Base-by-base conservation (phyloP, 1,140 invertebrate species). In the Heliconius eleuchia region DNA sequence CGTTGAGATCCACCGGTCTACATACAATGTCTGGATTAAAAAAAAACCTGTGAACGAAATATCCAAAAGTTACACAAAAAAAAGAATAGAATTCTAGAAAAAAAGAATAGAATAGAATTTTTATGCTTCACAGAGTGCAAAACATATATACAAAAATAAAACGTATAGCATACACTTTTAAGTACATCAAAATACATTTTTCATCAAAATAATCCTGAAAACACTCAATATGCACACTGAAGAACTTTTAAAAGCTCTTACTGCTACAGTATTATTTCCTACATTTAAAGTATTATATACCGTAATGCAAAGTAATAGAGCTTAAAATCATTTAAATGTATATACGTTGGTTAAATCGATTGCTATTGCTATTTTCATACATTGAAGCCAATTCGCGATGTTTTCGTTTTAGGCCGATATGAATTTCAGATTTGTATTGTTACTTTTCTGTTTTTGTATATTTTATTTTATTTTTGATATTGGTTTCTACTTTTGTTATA, bases 181-280 rank as follows among this genome's bases (percentile, higher is more conserved):
- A 66, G 60, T 30, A 66, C 60, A 30, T 66, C n/a, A 66, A 66
- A 60, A 27, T 60, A 60, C 57, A 60, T 60, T 60, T 60, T 60
- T 60, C 57, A 60, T 60, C 57, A 60, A 60, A 60, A 66, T 66
- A 66, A 66, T 66, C 60, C 60, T 66, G 27, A 66, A 66, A 57
- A 30, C 60, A 66, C 27, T 66, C 23, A 76, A 76, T 76, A 76
- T 76, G 74, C 74, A 70, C 39, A 46, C 60, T 66, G 23, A 66
- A 66, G 60, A 66, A 66, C 60, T 66, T 30, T 66, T 66, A 66
- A 66, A 66, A 66, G 60, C 60, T 66, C 27, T 66, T 30, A 23
- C 11, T 27, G 60, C 60, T 66, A 30, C 23, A 30, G 23, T 66
- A 66, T 66, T 66, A 66, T 66, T 66, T 66, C 23, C 60, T 30